Evolutionary conservation across 1,140 invertebrate species (phyloP).

Genomic region (Eriocheir sinensis): DNA sequence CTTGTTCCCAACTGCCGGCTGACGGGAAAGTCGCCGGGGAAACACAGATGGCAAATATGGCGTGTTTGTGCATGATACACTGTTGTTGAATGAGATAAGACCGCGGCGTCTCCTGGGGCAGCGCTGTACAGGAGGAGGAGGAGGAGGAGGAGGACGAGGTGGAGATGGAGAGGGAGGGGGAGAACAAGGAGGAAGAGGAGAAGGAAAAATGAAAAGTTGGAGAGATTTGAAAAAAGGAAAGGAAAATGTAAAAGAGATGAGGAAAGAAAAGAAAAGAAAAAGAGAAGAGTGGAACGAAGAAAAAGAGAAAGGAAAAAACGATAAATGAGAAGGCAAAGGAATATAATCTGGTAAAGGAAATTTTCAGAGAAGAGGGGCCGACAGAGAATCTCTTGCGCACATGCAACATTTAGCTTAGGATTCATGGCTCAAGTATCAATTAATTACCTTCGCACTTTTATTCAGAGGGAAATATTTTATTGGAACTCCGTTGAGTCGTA

Average conservation of each 20-base stretch:
- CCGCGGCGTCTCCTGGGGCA: background rate
- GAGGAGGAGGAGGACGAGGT: background rate
- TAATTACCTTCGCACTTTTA: background rate
- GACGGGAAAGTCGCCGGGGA: background rate
- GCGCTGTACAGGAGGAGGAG: background rate
- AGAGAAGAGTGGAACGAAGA: background rate
- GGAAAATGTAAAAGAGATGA: background rate
- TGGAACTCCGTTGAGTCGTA: background rate
- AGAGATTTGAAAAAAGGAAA: background rate
- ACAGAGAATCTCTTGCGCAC: background rate
- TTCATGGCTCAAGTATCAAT: background rate
- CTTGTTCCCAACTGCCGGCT: background rate
- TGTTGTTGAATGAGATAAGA: constrained; percentile 25
- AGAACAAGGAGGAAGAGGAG: background rate
- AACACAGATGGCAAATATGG: background rate
- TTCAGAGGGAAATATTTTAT: background rate
- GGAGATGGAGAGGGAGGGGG: background rate
- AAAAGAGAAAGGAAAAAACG: background rate
- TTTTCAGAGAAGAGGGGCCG: background rate
- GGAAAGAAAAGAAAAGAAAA: background rate
- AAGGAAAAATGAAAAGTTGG: background rate
- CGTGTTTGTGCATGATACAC: constrained; percentile 2
- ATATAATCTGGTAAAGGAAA: too few relatives aligned
- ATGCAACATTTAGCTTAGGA: background rate
- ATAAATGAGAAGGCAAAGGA: background rate